Percentiles rank a stretch among this genome's conserved stretches.
Evolutionary conservation across 2,888 invertebrate genomes (phyloP).

Genomic region (Gari tellinella): DNA sequence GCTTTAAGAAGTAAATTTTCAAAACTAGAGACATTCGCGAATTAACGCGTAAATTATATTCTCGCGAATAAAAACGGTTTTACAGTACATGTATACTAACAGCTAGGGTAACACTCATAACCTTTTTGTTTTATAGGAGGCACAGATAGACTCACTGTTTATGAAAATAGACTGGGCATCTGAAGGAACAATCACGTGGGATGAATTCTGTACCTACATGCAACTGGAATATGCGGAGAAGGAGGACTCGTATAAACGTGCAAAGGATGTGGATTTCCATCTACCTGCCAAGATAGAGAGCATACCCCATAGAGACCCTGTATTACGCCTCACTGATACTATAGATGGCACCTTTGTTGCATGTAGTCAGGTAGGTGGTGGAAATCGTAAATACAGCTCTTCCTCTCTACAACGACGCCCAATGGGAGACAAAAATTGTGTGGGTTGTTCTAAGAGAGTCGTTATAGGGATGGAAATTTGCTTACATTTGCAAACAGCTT

Average conservation of each 20-base stretch:
- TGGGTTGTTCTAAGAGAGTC: too few species aligned
- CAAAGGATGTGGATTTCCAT: constrained; percentile 82
- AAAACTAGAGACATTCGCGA: too few species aligned
- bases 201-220: constrained; percentile 85
- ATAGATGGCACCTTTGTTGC: constrained; percentile 83
- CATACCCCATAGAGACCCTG: constrained; percentile 82
- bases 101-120: background rate
- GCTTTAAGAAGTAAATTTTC: too few species aligned
- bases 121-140: constrained; percentile 67
- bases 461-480: too few species aligned
- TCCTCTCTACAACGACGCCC: too few species aligned
- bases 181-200: constrained; percentile 83
- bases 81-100: too few species aligned
- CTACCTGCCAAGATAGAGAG: constrained; percentile 82
- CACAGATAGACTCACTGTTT: constrained; percentile 83
- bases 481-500: too few species aligned
- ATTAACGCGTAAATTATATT: too few species aligned
- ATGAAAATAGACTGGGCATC: constrained; percentile 85
- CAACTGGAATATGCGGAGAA: constrained; percentile 84
- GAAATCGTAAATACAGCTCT: too few species aligned
- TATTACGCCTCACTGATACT: constrained; percentile 81
- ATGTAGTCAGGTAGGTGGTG: constrained; percentile 81
- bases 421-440: too few species aligned
- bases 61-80: too few species aligned
- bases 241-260: constrained; percentile 82